Base-by-base conservation (phyloP, 2,797 vertebrate species). In the Vultur gryphus region DNA sequence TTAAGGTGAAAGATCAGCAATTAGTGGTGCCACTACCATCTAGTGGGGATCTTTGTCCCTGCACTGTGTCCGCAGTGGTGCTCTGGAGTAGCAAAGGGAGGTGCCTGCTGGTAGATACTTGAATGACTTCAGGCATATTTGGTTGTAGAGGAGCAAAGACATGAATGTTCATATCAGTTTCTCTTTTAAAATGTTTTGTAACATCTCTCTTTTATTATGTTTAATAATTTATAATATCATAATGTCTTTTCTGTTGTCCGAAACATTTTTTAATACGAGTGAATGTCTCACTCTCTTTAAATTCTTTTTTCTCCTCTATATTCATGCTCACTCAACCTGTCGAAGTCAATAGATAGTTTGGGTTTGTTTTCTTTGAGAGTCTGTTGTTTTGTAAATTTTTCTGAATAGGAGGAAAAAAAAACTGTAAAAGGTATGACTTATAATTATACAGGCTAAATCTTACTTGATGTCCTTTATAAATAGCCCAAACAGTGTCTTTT, bases 11-110 rank as follows among this genome's bases (percentile, higher is more conserved):
- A 21, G 21, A 82, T 64, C 37, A 46, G 26, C 58, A 90, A 39
- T 89, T 92, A 82, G 46, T 82, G 58, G 10, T 84, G 66, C 29
- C 81, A 84, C 81, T 93, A 93, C 89, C 93, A 93, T 66, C 81
- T 94, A 92, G 84, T 89, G 94, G 89, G 33, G 33, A 76, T 23
- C 44, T 72, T 35, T 65, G 44, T 55, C 51, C 33, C 81, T 92
- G 59, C 87, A 78, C 11, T 25, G 11, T 35, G 54, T 24, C 57
- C 2, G 1, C 23, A 37, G 29, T 28, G 31, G 13, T 71, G 14
- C 5, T 52, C 13, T 20, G 4, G 41, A 71, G 8, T 20, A 43
- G 8, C n/a, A 61, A 59, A 75, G 3, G 12, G 25, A 49, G 7
- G 10, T 51, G 28, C 6, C 57, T 70, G 26, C 19, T 70, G 21